Base-by-base conservation (phyloP, 2,888 invertebrate genomes). In the Galeopsomyia nigrocyanea region DNA sequence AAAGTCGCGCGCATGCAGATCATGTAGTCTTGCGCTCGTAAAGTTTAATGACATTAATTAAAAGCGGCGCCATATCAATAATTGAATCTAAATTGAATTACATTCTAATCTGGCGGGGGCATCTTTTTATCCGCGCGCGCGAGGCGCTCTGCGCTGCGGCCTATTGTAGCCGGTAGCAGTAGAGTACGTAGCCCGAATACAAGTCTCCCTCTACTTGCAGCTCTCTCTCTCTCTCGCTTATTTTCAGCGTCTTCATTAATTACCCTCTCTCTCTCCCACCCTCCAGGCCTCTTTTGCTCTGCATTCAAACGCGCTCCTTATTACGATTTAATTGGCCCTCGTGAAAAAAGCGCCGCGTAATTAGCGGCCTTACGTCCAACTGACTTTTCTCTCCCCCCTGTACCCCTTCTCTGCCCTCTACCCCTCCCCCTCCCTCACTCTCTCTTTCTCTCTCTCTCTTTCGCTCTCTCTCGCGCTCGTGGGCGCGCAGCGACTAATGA, bases 401-500 rank as follows among this genome's bases (percentile, higher is more conserved):
- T 31, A n/a, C 19, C 31, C 17, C 57, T 53, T 22, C 22, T 31
- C 5, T n/a, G n/a, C 58, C 21, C 26, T 17, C 17, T 14, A 21
- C n/a, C 39, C 9, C n/a, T 22, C 19, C 53, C 22, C 3, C 47
- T 51, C 39, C 19, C 60, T 47, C 61, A 1, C 47, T 16, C 68
- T 31, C 63, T 19, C 26, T 19, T 26, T 7, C 31, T 53, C 62
- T 39, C 39, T 14, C 47, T 3, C 47, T 47, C 49, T 26, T n/a
- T 7, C 7, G 39, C 61, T 22, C 39, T 14, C 19, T 16, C 47
- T 17, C 21, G 53, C 53, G 22, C 64, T 49, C 58, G 66, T 58
- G 60, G 67, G 31, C 68, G 71, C 74, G 75, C 79, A 79, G 80
- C 77, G 79, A 81, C 82, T 83, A 83, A 83, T 83, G 83, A 83